These are phyloP conservation scores for Luscinia luscinia DNA, from an alignment of 2,797 vertebrate genomes.

Conservation along the genomic window DNA sequence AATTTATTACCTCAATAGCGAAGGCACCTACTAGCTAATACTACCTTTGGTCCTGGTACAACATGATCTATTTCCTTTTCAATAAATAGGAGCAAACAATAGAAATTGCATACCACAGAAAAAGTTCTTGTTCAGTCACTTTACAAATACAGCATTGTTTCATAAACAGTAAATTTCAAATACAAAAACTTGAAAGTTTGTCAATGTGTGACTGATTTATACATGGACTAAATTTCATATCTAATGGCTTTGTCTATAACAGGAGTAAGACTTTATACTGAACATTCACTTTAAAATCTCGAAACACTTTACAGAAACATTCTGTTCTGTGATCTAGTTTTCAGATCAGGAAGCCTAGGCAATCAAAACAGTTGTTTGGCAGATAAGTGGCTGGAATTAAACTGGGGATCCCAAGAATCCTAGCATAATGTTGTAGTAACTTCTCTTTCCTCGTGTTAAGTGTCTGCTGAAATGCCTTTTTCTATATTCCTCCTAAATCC, in stretches of 20 bases:
- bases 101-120: constrained; percentile 1
- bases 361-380: background rate
- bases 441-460: background rate
- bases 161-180: background rate
- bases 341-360: background rate
- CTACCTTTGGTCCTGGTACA: constrained; percentile 18
- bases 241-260: background rate
- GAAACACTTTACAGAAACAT: background rate
- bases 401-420: background rate
- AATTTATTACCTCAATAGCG: constrained; percentile 55
- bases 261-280: background rate
- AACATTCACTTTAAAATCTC: background rate
- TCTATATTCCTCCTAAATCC: background rate
- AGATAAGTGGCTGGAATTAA: background rate
- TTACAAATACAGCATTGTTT: background rate
- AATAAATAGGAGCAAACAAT: constrained; percentile 42
- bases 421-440: background rate
- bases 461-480: background rate
- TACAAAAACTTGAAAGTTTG: background rate
- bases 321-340: background rate
- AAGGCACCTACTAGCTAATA: constrained; percentile 9
- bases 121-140: background rate
- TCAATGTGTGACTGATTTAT: background rate
- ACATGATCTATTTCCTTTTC: constrained; percentile 9
- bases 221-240: background rate